A percentile compares a stretch with the other conserved stretches of the same genome.
These are phyloP conservation scores for Protobothrops mucrosquamatus DNA, from an alignment of 2,113 vertebrate species.

Conservation along the genomic window DNA sequence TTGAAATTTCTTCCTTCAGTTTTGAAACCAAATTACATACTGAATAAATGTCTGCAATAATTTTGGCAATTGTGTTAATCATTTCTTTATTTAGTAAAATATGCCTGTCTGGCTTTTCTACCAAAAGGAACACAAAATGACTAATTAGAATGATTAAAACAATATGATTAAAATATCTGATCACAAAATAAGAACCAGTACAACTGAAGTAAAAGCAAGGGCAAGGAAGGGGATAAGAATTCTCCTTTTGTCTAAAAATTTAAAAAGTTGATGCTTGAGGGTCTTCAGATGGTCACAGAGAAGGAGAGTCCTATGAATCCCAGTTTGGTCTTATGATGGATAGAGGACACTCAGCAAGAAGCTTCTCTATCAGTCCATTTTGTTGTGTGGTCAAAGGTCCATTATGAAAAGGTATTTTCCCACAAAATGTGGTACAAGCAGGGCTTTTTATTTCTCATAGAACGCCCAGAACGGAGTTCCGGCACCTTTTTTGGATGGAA, in stretches of 20 bases:
- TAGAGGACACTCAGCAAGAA: not conserved
- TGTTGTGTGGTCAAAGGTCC: not conserved
- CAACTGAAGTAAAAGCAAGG: not conserved
- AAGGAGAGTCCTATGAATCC: not conserved
- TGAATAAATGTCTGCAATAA: not conserved
- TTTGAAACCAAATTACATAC: no score
- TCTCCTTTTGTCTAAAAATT: not conserved
- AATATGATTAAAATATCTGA: not conserved
- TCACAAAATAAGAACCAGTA: not conserved
- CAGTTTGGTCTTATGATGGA: not conserved
- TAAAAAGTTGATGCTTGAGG: not conserved
- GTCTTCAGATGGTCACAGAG: not conserved
- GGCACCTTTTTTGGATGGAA: no score
- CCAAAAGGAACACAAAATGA: not conserved
- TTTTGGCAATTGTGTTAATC: not conserved
- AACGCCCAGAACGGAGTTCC: no score
- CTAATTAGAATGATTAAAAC: not conserved
- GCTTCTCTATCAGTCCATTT: not conserved
- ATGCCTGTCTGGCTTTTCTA: not conserved
- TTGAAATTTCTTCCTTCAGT: not conserved
- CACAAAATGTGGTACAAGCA: not conserved
- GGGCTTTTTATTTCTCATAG: no score
- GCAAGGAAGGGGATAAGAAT: not conserved
- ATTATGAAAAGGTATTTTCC: not conserved
- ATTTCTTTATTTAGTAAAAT: not conserved